Conservation (phyloP, 2,113 vertebrate genomes). For the Phyllopteryx taeniolatus region DNA sequence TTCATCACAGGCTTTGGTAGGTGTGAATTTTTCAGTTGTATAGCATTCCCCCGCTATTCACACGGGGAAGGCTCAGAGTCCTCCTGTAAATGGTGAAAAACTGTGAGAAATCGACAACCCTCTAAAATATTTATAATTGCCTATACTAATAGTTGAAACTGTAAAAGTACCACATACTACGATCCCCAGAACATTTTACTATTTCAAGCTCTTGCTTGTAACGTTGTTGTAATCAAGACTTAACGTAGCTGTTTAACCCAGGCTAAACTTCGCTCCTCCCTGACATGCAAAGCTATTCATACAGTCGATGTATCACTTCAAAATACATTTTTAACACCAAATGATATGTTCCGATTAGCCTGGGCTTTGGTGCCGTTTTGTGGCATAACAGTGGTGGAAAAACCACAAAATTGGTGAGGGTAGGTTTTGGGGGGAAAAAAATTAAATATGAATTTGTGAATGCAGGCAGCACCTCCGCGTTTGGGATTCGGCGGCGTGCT, state of each 20-base stretch:
- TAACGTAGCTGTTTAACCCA: no score
- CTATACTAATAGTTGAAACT: background rate
- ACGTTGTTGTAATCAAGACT: no score
- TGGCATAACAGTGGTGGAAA: background rate
- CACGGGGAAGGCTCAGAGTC: background rate
- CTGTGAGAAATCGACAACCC: no score
- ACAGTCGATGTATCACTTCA: no score
- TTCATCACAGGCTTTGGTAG: conserved; percentile 85
- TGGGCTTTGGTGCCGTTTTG: background rate
- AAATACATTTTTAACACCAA: background rate
- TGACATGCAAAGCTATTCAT: no score
- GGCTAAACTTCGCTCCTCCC: no score
- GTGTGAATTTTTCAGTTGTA: conserved; percentile 14
- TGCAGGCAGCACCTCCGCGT: no score
- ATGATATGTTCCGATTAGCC: background rate
- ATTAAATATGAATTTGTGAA: background rate
- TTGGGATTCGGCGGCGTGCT: no score
- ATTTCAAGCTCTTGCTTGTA: no score
- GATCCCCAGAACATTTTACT: no score
- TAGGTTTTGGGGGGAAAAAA: background rate
- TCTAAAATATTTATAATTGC: background rate
- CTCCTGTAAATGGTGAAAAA: background rate
- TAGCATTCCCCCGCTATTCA: background rate
- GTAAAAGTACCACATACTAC: background rate
- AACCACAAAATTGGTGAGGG: background rate